phyloP scores from a whole-genome alignment of 2,113 vertebrate genomes.

The Rhinolophus ferrumequinum region DNA sequence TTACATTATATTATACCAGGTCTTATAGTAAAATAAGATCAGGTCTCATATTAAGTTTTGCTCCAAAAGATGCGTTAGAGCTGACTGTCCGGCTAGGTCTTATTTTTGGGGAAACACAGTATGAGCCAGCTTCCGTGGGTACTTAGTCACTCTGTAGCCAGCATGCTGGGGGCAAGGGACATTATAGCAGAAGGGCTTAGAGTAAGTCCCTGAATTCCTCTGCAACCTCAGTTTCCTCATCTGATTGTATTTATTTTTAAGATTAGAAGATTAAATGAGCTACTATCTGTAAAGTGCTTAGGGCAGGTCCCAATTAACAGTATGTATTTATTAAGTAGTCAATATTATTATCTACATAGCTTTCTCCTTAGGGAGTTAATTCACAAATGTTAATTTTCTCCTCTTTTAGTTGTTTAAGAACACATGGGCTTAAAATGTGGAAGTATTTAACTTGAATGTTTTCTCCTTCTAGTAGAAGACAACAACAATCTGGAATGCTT shows the following conservation, averaged over 20 bases:
- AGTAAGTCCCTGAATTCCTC: neutral
- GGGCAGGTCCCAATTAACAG: neutral
- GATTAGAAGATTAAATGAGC: constrained; percentile 16
- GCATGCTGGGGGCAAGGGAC: neutral
- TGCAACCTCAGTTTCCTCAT: neutral
- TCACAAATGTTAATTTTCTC: neutral
- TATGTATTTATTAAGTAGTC: neutral
- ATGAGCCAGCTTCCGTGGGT: accelerated
- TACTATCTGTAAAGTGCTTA: neutral
- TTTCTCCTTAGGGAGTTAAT: neutral
- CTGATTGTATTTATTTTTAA: neutral
- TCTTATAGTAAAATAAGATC: too few relatives aligned
- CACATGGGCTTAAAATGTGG: constrained; percentile 17
- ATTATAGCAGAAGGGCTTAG: neutral
- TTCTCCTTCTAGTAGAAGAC: constrained; percentile 45
- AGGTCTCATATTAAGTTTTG: too few relatives aligned
- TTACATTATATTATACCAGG: too few relatives aligned
- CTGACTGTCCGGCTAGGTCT: too few relatives aligned
- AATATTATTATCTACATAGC: neutral
- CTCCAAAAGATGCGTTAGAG: too few relatives aligned
- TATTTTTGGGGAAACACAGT: too few relatives aligned
- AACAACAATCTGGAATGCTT: constrained; percentile 9
- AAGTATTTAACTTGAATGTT: constrained; percentile 13
- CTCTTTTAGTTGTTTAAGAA: constrained; percentile 18
- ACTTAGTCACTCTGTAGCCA: neutral